Conservation (phyloP, 1,140 invertebrate species). For the Apis florea region DNA sequence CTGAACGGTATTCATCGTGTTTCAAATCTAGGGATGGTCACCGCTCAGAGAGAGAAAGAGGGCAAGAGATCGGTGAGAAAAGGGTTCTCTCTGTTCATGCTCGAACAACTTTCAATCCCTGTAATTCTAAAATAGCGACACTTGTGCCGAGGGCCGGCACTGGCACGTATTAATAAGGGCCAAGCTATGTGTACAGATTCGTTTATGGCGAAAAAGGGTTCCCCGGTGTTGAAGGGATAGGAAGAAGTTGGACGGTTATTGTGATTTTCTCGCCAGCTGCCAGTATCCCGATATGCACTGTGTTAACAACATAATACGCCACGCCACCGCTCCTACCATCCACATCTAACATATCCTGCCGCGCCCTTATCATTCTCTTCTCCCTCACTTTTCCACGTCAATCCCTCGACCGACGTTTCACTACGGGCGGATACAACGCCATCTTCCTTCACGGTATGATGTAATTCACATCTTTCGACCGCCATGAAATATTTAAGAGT, state of each 20-base stretch:
- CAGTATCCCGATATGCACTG: constrained; percentile 72
- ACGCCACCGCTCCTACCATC: constrained; percentile 66
- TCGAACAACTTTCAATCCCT: constrained; percentile 63
- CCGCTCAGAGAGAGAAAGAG: neutral
- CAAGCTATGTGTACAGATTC: constrained; percentile 19
- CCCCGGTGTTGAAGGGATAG: constrained; percentile 22
- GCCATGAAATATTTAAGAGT: constrained; percentile 76
- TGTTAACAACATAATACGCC: constrained; percentile 76
- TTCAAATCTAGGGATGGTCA: constrained; percentile 28
- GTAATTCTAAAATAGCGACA: constrained; percentile 70
- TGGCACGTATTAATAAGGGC: constrained; percentile 73
- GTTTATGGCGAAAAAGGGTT: constrained; percentile 23
- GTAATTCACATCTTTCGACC: constrained; percentile 72
- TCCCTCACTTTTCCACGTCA: constrained; percentile 8
- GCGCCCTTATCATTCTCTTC: constrained; percentile 48
- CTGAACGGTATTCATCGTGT: constrained; percentile 14
- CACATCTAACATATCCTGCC: constrained; percentile 67
- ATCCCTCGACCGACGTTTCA: constrained; percentile 1
- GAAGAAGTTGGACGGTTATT: constrained; percentile 37
- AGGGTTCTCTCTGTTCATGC: constrained; percentile 48
- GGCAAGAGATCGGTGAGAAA: neutral
- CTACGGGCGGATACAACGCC: constrained; percentile 31
- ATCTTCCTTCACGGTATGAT: constrained; percentile 61
- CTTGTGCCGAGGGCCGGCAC: constrained; percentile 57
- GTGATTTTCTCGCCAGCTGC: constrained; percentile 74